phyloP scores from a whole-genome alignment of 92 coral and sea anemone genomes.

The Siderastrea radians region DNA sequence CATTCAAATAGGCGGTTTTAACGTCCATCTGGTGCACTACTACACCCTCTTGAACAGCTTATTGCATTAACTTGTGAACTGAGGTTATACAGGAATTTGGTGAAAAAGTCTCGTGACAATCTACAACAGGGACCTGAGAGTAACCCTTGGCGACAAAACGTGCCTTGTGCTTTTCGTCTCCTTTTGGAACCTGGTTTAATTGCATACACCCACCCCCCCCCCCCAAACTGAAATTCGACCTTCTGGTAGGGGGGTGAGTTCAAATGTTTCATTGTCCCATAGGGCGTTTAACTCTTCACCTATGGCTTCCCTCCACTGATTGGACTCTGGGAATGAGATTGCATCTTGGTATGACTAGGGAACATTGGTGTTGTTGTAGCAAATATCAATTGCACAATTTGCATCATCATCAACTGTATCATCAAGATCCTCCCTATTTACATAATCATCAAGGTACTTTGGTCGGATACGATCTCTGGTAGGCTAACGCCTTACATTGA shows the following conservation, averaged over 20 bases:
- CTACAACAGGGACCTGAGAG: conserved; percentile 51
- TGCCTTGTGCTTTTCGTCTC: conserved; percentile 47
- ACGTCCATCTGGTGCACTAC: conserved; percentile 55
- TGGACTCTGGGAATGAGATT: conserved; percentile 4
- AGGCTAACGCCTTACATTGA: conserved; percentile 37
- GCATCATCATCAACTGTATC: conserved; percentile 27
- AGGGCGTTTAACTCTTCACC: conserved; percentile 38
- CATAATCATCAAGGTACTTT: neutral
- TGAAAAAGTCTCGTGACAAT: conserved; percentile 65
- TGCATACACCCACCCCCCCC: conserved; percentile 63
- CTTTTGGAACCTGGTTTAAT: conserved; percentile 55
- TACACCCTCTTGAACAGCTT: conserved; percentile 38
- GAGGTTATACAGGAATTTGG: conserved; percentile 58
- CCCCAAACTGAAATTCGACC: conserved; percentile 57
- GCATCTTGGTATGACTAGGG: conserved; percentile 14
- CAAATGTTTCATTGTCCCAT: conserved; percentile 51
- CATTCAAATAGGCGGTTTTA: conserved; percentile 57
- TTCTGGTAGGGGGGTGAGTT: conserved; percentile 57
- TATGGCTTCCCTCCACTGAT: conserved; percentile 28
- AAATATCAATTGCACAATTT: conserved; percentile 53
- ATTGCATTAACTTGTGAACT: conserved; percentile 46
- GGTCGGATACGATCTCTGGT: conserved; percentile 40
- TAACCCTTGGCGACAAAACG: conserved; percentile 66
- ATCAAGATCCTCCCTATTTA: neutral
- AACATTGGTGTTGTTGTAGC: conserved; percentile 13